Percentiles rank a stretch among this genome's conserved stretches.
Conservation (phyloP, 2,888 invertebrate genomes). For the Pedicia rivosa region DNA sequence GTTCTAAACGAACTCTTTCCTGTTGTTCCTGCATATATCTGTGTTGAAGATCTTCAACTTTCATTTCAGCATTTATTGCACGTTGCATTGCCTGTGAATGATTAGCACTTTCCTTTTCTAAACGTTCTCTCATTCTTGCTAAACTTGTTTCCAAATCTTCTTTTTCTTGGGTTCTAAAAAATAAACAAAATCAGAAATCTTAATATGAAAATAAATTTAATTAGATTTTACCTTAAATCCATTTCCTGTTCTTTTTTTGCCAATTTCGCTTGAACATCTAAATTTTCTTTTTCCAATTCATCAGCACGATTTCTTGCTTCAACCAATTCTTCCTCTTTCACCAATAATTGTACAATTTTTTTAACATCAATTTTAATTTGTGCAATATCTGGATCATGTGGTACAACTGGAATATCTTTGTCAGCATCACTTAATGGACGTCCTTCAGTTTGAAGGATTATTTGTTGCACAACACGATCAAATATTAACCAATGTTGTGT, state of each 20-base stretch:
- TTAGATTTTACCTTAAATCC: too few relatives aligned
- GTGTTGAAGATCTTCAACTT: constrained; percentile 45
- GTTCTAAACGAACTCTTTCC: constrained; percentile 67
- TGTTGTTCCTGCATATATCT: constrained; percentile 59
- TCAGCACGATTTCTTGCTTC: constrained; percentile 76
- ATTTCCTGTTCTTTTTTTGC: constrained; percentile 88
- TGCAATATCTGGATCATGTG: constrained; percentile 68
- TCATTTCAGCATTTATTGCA: constrained; percentile 36
- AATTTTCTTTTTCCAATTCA: constrained; percentile 74
- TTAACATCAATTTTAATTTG: constrained; percentile 81
- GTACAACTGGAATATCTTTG: constrained; percentile 20
- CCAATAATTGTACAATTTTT: constrained; percentile 75
- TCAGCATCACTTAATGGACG: constrained; percentile 27
- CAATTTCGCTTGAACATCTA: constrained; percentile 69
- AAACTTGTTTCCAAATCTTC: constrained; percentile 80
- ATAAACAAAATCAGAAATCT: too few relatives aligned
- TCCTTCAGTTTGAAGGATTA: constrained; percentile 64
- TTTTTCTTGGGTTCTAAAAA: constrained; percentile 79
- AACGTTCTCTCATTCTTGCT: constrained; percentile 62
- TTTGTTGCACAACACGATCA: constrained; percentile 87
- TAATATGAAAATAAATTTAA: too few relatives aligned
- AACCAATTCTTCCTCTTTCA: constrained; percentile 84
- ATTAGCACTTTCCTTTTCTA: constrained; percentile 77
- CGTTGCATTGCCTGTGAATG: constrained; percentile 76
- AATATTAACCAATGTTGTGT: constrained; percentile 88